Base-by-base conservation (phyloP, 2,113 vertebrate genomes). In the Australoheros scitulus region DNA sequence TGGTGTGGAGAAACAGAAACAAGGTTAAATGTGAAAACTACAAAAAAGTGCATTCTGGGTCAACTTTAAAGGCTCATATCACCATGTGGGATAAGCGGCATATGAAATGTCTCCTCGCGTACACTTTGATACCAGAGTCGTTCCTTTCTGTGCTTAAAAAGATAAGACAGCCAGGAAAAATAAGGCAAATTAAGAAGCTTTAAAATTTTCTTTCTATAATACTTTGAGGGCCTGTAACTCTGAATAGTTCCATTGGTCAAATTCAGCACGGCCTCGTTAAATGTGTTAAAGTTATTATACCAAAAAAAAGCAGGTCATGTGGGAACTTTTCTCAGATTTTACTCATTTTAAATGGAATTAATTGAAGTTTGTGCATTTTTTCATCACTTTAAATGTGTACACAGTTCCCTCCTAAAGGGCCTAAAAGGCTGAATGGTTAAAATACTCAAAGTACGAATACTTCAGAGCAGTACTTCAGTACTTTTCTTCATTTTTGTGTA, bases 251-350 rank as follows among this genome's bases (percentile, higher is more conserved):
- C 24, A 47, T 0, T 32, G 20, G 43, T 52, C 3, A 20, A 32
- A 26, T 11, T 20, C 20, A 0, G 43, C 1, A 0, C 29, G 41
- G 24, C 15, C 2, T 70, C 0, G 0, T 11, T 70, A 72, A 32
- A 32, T 72, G 32, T 58, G n/a, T 14, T 17, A 50, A 17, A 50
- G 15, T 18, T 1, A 5, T 52, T 32, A 17, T 72, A 14, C 26
- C 2, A 26, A 47, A 52, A 70, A 2, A 50, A 65, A 65, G 61
- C 7, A n/a, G 52, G 20, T 56, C 18, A 20, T 8, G 20, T 13
- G 5, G 17, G 43, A 13, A 20, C 6, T 29, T 32, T 52, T 70
- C 0, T 29, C 43, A 50, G 3, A 70, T 32, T 70, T 13, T 5
- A 52, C 0, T 32, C 7, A 72, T 72, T 72, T 56, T 52, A 52